These are phyloP conservation scores for Amphimedon queenslandica DNA, from an alignment of 37 sponge, comb jelly and placozoan genomes.

Conservation along the genomic window DNA sequence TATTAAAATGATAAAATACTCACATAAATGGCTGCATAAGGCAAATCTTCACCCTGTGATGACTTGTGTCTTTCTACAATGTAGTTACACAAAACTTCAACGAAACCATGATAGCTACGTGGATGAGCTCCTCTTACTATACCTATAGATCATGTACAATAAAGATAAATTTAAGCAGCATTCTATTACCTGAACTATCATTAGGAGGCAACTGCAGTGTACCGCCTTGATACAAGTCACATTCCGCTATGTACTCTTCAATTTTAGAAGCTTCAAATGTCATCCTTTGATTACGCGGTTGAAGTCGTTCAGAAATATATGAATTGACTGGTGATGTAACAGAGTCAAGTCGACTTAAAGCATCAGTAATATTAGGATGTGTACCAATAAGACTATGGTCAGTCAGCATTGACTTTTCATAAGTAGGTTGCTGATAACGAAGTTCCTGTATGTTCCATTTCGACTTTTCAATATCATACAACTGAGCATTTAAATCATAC, in stretches of 20 bases:
- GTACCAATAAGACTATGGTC: too few relatives aligned
- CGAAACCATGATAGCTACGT: constrained; percentile 35
- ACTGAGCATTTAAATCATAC: constrained; percentile 37
- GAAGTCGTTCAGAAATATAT: not conserved
- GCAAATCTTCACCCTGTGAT: constrained; percentile 34
- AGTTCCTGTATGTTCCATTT: constrained; percentile 30
- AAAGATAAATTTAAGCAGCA: not conserved
- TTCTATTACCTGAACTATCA: not conserved
- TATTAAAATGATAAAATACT: not conserved
- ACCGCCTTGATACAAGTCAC: not conserved
- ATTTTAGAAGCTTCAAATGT: constrained; percentile 36
- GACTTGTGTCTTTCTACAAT: constrained; percentile 39
- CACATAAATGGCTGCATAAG: constrained; percentile 32
- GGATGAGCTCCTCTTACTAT: constrained; percentile 28
- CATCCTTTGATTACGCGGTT: not conserved
- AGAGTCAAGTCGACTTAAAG: not conserved
- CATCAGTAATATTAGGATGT: too few relatives aligned
- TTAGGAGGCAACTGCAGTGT: not conserved
- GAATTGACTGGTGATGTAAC: not conserved
- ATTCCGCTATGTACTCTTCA: constrained; percentile 39
- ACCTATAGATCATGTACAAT: not conserved
- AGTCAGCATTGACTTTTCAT: not conserved
- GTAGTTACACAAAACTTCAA: constrained; percentile 40
- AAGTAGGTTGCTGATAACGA: not conserved
- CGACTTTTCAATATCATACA: constrained; percentile 41